Evolutionary conservation across 2,888 invertebrate genomes (phyloP).

Genomic region (Sphinx pinastri): DNA sequence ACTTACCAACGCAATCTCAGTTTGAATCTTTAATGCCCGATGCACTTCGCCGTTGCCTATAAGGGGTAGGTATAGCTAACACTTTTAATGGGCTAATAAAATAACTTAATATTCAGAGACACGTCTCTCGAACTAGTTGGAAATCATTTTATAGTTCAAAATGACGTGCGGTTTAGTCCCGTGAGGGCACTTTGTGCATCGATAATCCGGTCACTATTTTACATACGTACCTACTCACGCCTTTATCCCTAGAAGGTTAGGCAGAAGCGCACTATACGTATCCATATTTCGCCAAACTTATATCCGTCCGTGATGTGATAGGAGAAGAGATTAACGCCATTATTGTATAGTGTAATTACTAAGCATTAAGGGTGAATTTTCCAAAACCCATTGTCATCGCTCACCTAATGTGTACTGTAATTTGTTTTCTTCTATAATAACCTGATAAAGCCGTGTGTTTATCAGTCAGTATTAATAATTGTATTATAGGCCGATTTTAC

Average conservation of each 20-base stretch:
- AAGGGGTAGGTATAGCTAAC: background rate
- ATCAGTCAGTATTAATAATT: no score
- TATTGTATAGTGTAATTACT: no score
- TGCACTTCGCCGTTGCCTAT: slow-evolving; percentile 2
- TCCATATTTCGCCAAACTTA: background rate
- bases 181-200: background rate
- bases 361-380: no score
- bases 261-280: background rate
- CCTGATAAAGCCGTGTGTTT: no score
- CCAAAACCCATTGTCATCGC: no score
- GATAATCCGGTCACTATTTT: background rate
- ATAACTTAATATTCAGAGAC: slow-evolving; percentile 15
- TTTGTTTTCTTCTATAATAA: no score
- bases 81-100: slow-evolving; percentile 10
- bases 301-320: background rate
- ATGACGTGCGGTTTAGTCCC: background rate
- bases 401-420: no score
- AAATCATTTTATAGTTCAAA: background rate
- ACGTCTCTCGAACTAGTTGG: background rate
- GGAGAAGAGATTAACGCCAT: background rate
- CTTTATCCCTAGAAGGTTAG: background rate
- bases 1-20: background rate
- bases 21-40: slow-evolving; percentile 5
- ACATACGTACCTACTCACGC: background rate
- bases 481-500: no score